Evolutionary conservation across 2,113 vertebrate genomes (phyloP), one percentile per base, ranked within the genome.

Genomic region (Thoracochromis brauschi): DNA sequence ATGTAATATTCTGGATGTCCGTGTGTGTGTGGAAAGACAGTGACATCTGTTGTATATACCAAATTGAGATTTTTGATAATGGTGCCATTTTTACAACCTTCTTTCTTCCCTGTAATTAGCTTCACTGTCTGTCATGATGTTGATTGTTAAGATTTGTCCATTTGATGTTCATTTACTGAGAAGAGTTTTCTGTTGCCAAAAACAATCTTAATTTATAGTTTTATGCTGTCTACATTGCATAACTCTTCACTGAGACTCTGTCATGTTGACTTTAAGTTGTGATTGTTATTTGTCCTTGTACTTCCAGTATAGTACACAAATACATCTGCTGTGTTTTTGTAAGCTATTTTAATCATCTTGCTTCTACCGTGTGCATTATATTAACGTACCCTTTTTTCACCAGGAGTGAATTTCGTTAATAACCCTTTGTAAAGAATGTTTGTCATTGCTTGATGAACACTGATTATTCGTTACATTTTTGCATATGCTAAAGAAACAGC

Each of bases 1-100:
- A 47, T 47, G 21, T 45, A 19, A 1, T 75, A 45, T 86, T 19
- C 9, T 8, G 38, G 38, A 33, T 42, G 40, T 81, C 38, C 4
- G 16, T 21, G 60, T 80, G 92, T 90, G 73, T 45, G 38, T 10
- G 57, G 16, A 65, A 65, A 35, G 60, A 63, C 31, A 35, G 68
- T 73, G 29, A 60, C 24, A 47, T 82, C 29, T 58, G 68, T 16
- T 11, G 14, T 60, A 86, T 89, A 90, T 60, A 92, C 58, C 65
- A 71, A 42, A 31, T 45, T 79, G 55, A 82, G 78, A 71, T 84
- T 87, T 89, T 71, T 88, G 53, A 87, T 89, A 85, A 86, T 19
- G 45, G 11, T 86, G 88, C 19, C 38, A 79, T 86, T 68, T 90
- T 47, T 75, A 38, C 40, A 83, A 75, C 31, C 71, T 81, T 54